Conservation (phyloP, 30 jellyfish, hydroid and myxozoan species). For the Calvadosia cruxmelitensis region DNA sequence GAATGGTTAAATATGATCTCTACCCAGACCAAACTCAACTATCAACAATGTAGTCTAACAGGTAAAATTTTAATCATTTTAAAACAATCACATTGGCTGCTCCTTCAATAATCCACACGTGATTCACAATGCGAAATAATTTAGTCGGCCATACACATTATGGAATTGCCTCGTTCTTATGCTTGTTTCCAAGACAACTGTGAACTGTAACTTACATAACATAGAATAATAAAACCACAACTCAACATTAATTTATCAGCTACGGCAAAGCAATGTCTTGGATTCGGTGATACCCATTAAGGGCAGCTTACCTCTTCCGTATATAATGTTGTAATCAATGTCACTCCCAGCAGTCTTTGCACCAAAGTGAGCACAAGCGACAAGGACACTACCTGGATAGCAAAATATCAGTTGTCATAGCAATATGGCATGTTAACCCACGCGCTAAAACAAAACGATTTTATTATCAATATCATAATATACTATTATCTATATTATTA, state of each 20-base stretch:
- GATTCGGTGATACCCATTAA: neutral
- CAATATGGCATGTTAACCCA: no score
- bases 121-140: neutral
- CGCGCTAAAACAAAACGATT: no score
- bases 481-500: no score
- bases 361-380: slow-evolving; percentile 86
- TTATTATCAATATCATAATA: no score
- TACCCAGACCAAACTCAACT: no score
- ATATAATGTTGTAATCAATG: slow-evolving; percentile 52
- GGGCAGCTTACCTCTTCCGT: slow-evolving; percentile 56
- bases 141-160: neutral
- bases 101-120: no score
- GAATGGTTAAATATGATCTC: no score
- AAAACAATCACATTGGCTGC: no score
- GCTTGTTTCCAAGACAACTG: neutral
- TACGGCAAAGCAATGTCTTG: no score
- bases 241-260: neutral
- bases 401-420: no score
- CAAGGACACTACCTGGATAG: slow-evolving; percentile 33
- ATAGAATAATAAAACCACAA: neutral
- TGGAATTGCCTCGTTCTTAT: neutral
- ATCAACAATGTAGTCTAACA: no score
- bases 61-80: no score
- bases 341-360: slow-evolving; percentile 88
- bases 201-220: neutral